Evolutionary conservation across 2,888 invertebrate species (phyloP), one percentile per base, ranked within the genome.

Genomic region (Scaeva pyrastri): DNA sequence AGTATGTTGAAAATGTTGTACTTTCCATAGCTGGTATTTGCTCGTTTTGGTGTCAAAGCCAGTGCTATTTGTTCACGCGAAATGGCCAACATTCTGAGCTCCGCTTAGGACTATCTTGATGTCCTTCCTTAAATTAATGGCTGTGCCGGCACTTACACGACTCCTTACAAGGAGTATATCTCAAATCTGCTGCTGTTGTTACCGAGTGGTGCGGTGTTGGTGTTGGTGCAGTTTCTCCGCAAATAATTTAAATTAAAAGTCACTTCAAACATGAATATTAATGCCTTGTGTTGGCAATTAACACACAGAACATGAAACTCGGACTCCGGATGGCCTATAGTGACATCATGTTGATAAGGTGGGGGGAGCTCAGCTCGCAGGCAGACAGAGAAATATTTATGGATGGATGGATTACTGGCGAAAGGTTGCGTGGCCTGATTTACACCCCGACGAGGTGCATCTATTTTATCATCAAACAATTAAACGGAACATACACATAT

Each of bases 251-350:
- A 88, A 88, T 88, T 88, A 88, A 88, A 88, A 88, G 88, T 88
- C 88, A 88, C 73, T 88, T 78, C 76, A 79, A 88, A 82, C 88
- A 88, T 88, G 88, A 88, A 88, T 88, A 88, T 88, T 88, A 88
- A 88, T 88, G 88, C 84, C 87, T 60, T 71, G 62, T 73, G 88
- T 80, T 88, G 88, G 88, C 88, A 88, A 88, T 88, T 88, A 88
- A 88, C 87, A 88, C 88, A 85, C 83, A 72, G 64, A 80, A 77
- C 81, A 80, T 50, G 80, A 58, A 41, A 66, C 66, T 48, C 41
- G 10, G 12, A 3, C 5, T 39, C 7, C 1, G 14, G 14, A 11
- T 14, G 41, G 19, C 4, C 19, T 21, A 19, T 50, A 12, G 58
- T 36, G 58, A 36, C 36, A 58, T 19, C 11, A 36, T 36, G 36